Evolutionary conservation across 2,797 vertebrate genomes (phyloP), one percentile per base, ranked within the genome.

Genomic region (Antrozous pallidus): DNA sequence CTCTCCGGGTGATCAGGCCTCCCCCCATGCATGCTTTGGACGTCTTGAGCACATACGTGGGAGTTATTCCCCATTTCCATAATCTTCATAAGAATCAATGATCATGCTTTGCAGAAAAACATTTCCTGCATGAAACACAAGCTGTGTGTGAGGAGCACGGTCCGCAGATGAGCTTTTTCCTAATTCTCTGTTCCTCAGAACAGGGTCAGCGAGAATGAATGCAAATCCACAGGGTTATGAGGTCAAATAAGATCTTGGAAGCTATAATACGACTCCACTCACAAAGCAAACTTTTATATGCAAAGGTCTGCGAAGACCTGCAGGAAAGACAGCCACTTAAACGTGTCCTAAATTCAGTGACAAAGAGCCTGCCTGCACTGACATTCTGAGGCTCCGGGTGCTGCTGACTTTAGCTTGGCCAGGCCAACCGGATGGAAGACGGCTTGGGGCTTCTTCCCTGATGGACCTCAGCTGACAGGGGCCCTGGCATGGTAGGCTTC

Each of bases 391-490:
- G 17, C 1, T 28, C 10, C 0, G 0, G 58, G 51, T 24, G 11
- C 69, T 38, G 3, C 0, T 17, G 69, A 1, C 17, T 33, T 36
- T 1, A 16, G 36, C 2, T 31, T 3, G 3, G 11, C 14, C 10
- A 40, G 63, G 9, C 56, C 45, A 45, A 9, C 20, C 40, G 8
- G 33, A 8, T 16, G 24, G 17, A 10, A 40, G 42, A 3, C n/a
- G 22, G 28, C 18, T 16, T 0, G 12, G 20, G 16, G 0, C n/a
- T 2, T 33, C 45, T 0, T 8, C 56, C 74, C 58, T 11, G 9
- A 14, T 22, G n/a, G 8, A 13, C 24, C 77, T 24, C 56, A 1
- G 0, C 3, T 3, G 24, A 33, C 80, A 22, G 17, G 8, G 49
- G 33, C 36, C 38, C 71, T 65, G 90, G 75, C 26, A 4, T 2